phyloP scores from a whole-genome alignment of 2,888 invertebrate genomes.

The Drosophila bunnanda region DNA sequence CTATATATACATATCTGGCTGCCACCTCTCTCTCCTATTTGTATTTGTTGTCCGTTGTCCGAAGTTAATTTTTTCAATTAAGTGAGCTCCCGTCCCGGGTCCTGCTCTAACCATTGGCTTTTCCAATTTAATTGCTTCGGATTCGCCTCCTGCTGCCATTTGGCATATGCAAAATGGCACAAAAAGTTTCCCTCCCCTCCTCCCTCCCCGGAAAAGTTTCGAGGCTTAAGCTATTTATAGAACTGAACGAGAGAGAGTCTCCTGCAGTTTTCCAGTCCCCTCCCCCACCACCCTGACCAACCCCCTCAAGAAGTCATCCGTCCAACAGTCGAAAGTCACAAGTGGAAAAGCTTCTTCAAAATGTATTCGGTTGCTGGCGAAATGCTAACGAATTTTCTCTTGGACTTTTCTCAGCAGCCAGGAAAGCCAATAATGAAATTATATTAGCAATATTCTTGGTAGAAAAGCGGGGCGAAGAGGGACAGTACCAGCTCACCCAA shows the following conservation, averaged over 20 bases:
- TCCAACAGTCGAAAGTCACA: conserved; percentile 47
- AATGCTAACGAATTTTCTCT: conserved; percentile 22
- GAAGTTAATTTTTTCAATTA: conserved; percentile 72
- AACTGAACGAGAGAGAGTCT: conserved; percentile 36
- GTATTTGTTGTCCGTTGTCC: conserved; percentile 50
- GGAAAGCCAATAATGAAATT: conserved; percentile 60
- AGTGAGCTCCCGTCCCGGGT: conserved; percentile 42
- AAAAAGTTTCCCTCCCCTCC: conserved; percentile 2
- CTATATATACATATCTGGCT: not conserved
- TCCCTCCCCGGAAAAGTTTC: conserved; percentile 35
- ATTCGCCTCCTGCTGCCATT: conserved; percentile 1
- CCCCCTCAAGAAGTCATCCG: conserved; percentile 5
- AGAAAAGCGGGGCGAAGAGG: not conserved
- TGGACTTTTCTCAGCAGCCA: conserved; percentile 29
- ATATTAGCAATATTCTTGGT: conserved; percentile 37
- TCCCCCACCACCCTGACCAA: not conserved
- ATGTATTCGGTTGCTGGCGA: conserved; percentile 27
- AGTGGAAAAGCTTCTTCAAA: conserved; percentile 40
- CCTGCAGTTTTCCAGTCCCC: conserved; percentile 12
- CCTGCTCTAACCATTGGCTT: conserved; percentile 34
- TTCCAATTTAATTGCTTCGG: conserved; percentile 40
- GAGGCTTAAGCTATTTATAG: conserved; percentile 53
- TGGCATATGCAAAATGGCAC: conserved; percentile 36
- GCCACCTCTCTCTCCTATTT: conserved; percentile 6
- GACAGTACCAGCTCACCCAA: not conserved